phyloP scores from a whole-genome alignment of 2,888 invertebrate genomes.

The Barypeithes pellucidus region DNA sequence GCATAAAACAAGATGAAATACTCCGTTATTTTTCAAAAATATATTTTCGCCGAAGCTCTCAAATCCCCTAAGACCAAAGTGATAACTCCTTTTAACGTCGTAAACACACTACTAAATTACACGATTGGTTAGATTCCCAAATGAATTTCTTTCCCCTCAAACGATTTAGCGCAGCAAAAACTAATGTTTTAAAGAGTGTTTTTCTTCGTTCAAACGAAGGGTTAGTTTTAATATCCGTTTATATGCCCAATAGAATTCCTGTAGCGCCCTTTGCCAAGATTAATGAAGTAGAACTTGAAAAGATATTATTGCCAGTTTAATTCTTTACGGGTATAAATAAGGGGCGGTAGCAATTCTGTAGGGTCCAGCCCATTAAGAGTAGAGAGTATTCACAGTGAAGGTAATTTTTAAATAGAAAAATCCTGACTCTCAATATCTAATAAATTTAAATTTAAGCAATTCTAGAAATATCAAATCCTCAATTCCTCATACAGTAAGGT shows the following conservation, averaged over 20 bases:
- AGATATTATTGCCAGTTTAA: conserved; percentile 49
- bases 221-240: conserved; percentile 54
- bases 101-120: conserved; percentile 50
- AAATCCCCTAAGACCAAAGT: background rate
- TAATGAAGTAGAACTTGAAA: conserved; percentile 47
- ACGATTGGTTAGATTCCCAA: conserved; percentile 46
- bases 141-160: conserved; percentile 39
- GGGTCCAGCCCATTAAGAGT: background rate
- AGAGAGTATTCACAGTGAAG: background rate
- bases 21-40: background rate
- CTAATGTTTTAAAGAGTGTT: conserved; percentile 38
- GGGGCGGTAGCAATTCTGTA: background rate
- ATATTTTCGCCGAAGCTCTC: background rate
- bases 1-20: background rate
- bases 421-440: too few species aligned
- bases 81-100: conserved; percentile 26
- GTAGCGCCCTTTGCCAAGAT: conserved; percentile 35
- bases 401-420: background rate
- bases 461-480: too few species aligned
- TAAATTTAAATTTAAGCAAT: too few species aligned
- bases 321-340: conserved; percentile 35
- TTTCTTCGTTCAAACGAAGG: conserved; percentile 43
- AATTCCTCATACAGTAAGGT: too few species aligned
- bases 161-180: conserved; percentile 42
- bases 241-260: conserved; percentile 30